Conservation (phyloP, 2,888 invertebrate species). For the Cordylochernes scorpioides region DNA sequence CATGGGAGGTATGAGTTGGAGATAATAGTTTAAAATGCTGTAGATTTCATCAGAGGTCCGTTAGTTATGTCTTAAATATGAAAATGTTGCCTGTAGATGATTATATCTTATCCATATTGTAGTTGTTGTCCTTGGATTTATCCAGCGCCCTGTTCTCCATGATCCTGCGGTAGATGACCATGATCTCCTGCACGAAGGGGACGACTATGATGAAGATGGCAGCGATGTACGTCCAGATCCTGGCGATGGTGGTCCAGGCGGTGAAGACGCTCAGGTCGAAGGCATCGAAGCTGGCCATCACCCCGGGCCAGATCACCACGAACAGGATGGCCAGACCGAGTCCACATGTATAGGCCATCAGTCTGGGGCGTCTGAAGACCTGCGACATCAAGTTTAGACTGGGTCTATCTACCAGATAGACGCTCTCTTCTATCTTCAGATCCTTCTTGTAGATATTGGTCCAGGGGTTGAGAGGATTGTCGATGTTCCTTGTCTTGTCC, state of each 20-base stretch:
- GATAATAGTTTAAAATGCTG: too few species aligned
- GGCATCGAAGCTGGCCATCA: slow-evolving; percentile 4
- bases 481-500: slow-evolving; percentile 24
- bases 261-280: slow-evolving; percentile 2
- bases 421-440: background rate
- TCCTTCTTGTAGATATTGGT: slow-evolving; percentile 16
- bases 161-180: slow-evolving; percentile 1
- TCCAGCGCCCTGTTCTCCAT: background rate
- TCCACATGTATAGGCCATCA: slow-evolving; percentile 4
- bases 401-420: background rate
- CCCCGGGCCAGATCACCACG: slow-evolving; percentile 5
- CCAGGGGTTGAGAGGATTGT: slow-evolving; percentile 23
- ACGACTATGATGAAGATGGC: slow-evolving; percentile 7
- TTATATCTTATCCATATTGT: too few species aligned
- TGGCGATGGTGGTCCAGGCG: slow-evolving; percentile 3
- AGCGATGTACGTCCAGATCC: slow-evolving; percentile 5
- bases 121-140: too few species aligned
- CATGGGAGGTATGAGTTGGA: too few species aligned
- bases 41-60: too few species aligned
- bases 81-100: too few species aligned
- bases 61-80: too few species aligned
- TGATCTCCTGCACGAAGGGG: slow-evolving; percentile 6
- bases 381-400: background rate
- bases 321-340: slow-evolving; percentile 3
- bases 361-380: slow-evolving; percentile 1